Conservation (phyloP, 2,888 invertebrate species). For the Ceraclea dissimilis region DNA sequence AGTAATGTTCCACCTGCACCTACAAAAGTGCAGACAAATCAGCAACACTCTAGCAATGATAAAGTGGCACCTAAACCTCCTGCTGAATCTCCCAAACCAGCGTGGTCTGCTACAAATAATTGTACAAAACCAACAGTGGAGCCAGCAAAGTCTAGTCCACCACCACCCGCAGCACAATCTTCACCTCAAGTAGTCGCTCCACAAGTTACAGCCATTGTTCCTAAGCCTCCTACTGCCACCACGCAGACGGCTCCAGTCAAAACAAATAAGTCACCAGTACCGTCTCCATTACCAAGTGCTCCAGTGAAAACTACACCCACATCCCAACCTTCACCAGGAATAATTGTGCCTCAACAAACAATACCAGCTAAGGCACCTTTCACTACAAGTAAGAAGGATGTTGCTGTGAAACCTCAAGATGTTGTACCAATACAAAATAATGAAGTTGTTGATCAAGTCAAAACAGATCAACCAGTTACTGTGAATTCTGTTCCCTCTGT, state of each 20-base stretch:
- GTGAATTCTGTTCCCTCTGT: conserved; percentile 42
- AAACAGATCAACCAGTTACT: conserved; percentile 30
- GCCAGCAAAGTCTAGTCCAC: neutral
- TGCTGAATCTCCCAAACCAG: conserved; percentile 35
- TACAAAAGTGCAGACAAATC: neutral
- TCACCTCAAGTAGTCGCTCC: neutral
- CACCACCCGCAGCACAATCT: neutral
- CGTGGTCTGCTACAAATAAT: conserved; percentile 34
- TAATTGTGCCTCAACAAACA: conserved; percentile 42
- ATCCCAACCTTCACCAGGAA: conserved; percentile 40
- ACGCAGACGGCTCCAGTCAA: conserved; percentile 29
- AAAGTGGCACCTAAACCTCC: conserved; percentile 32
- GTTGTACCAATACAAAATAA: conserved; percentile 39
- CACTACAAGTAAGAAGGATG: conserved; percentile 43
- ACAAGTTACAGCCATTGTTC: conserved; percentile 2
- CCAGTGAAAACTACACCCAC: conserved; percentile 39
- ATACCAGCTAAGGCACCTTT: conserved; percentile 44
- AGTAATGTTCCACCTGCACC: conserved; percentile 31
- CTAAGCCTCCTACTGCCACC: conserved; percentile 30
- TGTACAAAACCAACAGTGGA: neutral
- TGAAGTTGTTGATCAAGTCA: conserved; percentile 33
- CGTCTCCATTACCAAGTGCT: conserved; percentile 42
- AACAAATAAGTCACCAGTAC: conserved; percentile 35
- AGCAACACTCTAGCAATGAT: conserved; percentile 27
- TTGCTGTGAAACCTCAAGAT: conserved; percentile 30